Evolutionary conservation across 2,797 vertebrate genomes (phyloP).

Genomic region (Oreonectes daqikongensis): DNA sequence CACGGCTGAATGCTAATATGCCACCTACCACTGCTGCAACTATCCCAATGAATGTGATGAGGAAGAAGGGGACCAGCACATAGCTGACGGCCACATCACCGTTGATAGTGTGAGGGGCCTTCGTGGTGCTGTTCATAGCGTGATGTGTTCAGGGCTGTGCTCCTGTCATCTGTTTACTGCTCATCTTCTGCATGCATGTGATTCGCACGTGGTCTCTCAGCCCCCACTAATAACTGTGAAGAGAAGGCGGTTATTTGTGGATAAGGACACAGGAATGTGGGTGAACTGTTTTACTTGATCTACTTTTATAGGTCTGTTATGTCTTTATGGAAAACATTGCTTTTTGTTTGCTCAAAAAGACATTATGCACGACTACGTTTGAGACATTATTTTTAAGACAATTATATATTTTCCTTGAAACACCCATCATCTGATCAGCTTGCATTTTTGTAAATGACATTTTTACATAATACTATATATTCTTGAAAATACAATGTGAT

Average conservation of each 20-base stretch:
- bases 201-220: conserved; percentile 76
- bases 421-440: too few species aligned
- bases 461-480: too few species aligned
- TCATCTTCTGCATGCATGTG: conserved; percentile 80
- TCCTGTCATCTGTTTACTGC: conserved; percentile 64
- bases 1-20: neutral
- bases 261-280: neutral
- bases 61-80: conserved; percentile 88
- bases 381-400: too few species aligned
- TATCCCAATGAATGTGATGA: conserved; percentile 86
- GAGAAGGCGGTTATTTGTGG: neutral
- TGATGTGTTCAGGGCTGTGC: conserved; percentile 46
- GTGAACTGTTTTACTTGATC: too few species aligned
- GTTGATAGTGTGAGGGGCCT: conserved; percentile 70
- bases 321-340: too few species aligned
- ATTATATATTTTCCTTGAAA: too few species aligned
- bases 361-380: too few species aligned
- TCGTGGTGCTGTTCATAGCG: conserved; percentile 85
- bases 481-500: neutral
- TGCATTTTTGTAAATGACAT: too few species aligned
- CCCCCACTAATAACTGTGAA: conserved; percentile 64
- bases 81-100: conserved; percentile 84
- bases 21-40: conserved; percentile 86
- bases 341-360: too few species aligned
- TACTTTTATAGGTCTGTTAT: too few species aligned